phyloP scores from a whole-genome alignment of 2,797 vertebrate genomes.

The Zenarchopterus dispar region DNA sequence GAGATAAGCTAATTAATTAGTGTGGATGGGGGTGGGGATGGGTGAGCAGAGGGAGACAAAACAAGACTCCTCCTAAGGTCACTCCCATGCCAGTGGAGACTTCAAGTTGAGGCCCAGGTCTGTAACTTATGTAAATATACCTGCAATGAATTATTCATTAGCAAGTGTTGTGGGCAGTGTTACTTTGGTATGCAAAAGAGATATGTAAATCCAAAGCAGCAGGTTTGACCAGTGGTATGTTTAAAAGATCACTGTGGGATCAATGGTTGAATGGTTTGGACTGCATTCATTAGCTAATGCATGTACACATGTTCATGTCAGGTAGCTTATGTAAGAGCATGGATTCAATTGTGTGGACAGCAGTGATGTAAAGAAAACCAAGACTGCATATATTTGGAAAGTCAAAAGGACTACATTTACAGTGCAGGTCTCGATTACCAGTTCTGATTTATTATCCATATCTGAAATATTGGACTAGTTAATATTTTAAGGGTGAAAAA shows the following conservation, averaged over 20 bases:
- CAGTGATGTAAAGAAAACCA: not conserved
- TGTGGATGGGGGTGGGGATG: not conserved
- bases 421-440: too few species aligned
- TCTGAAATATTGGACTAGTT: too few species aligned
- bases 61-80: slow-evolving; percentile 31
- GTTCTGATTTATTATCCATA: too few species aligned
- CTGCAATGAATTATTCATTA: slow-evolving; percentile 64
- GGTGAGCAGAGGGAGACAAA: slow-evolving; percentile 26
- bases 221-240: slow-evolving; percentile 46
- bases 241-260: slow-evolving; percentile 63
- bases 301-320: slow-evolving; percentile 57
- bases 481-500: too few species aligned
- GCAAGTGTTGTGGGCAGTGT: slow-evolving; percentile 52
- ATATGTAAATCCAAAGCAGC: slow-evolving; percentile 59
- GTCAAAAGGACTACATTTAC: too few species aligned
- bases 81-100: slow-evolving; percentile 28
- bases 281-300: slow-evolving; percentile 42
- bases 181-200: slow-evolving; percentile 71
- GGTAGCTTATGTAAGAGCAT: slow-evolving; percentile 3
- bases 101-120: slow-evolving; percentile 39
- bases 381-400: not conserved
- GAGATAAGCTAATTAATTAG: slow-evolving; percentile 70
- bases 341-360: slow-evolving; percentile 5
- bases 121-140: slow-evolving; percentile 66
- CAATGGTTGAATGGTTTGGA: slow-evolving; percentile 56